Conservation (phyloP, 2,888 invertebrate genomes). For the Drosophila merina region DNA sequence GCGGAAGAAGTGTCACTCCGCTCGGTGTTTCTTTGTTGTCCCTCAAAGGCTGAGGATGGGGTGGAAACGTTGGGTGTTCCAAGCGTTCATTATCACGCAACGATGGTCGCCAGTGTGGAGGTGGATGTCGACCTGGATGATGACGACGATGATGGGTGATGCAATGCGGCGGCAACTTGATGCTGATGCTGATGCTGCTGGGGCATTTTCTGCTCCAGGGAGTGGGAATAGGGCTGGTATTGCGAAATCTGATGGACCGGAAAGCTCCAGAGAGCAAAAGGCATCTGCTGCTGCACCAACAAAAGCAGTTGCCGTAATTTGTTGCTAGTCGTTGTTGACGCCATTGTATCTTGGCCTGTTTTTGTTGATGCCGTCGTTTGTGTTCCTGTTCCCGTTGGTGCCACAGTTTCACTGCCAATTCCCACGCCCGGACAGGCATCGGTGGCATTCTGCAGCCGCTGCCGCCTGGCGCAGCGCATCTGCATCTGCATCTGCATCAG, state of each 20-base stretch:
- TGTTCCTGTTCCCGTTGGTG: slow-evolving; percentile 26
- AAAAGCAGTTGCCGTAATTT: slow-evolving; percentile 77
- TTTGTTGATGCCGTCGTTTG: slow-evolving; percentile 18
- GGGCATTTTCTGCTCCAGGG: slow-evolving; percentile 19
- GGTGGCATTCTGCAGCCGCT: slow-evolving; percentile 29
- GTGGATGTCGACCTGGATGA: slow-evolving; percentile 43
- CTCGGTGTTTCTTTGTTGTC: slow-evolving; percentile 25
- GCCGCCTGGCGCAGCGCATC: slow-evolving; percentile 49
- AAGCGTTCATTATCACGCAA: slow-evolving; percentile 70
- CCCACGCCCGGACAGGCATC: slow-evolving; percentile 37
- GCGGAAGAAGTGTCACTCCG: slow-evolving; percentile 41
- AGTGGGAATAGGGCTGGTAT: slow-evolving; percentile 42
- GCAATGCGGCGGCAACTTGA: slow-evolving; percentile 32
- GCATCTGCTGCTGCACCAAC: slow-evolving; percentile 77
- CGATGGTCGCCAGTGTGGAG: slow-evolving; percentile 66
- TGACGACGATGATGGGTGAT: slow-evolving; percentile 35
- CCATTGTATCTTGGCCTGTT: slow-evolving; percentile 27
- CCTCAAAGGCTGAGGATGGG: neutral
- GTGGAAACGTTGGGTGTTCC: slow-evolving; percentile 23
- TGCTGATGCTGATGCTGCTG: slow-evolving; percentile 29
- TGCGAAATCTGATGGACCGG: slow-evolving; percentile 75
- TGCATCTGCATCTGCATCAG: slow-evolving; percentile 65
- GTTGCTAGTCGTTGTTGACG: slow-evolving; percentile 70
- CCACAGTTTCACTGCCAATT: slow-evolving; percentile 43
- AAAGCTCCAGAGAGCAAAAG: slow-evolving; percentile 76